These are phyloP conservation scores for fruit fly (Drosophila melanogaster) DNA, from an alignment of 1,140 invertebrate genomes.

Conservation along the genomic window DNA sequence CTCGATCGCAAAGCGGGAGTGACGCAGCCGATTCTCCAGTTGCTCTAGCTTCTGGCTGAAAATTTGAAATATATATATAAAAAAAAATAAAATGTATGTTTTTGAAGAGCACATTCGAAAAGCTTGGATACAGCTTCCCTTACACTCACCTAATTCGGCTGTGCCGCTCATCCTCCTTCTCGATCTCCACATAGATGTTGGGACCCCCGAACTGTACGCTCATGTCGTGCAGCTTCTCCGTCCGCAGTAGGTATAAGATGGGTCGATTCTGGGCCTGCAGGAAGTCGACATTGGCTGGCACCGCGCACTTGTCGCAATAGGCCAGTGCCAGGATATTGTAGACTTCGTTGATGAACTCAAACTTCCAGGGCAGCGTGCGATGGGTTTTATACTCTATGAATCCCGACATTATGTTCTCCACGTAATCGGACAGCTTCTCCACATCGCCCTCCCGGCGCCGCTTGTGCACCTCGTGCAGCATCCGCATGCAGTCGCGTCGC, in stretches of 20 bases:
- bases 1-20: constrained; percentile 59
- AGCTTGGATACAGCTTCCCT: too few species aligned
- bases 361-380: constrained; percentile 78
- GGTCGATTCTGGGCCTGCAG: constrained; percentile 21
- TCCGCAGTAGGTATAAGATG: constrained; percentile 33
- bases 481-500: constrained; percentile 59
- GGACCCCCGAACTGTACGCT: background rate
- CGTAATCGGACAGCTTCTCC: constrained; percentile 48
- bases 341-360: constrained; percentile 71
- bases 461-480: constrained; percentile 46
- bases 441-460: constrained; percentile 27
- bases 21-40: constrained; percentile 42
- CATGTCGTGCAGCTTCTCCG: constrained; percentile 29
- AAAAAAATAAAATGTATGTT: too few species aligned
- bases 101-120: too few species aligned
- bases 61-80: background rate
- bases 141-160: constrained; percentile 27
- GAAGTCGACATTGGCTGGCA: constrained; percentile 49
- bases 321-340: constrained; percentile 71
- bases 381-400: constrained; percentile 59
- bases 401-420: constrained; percentile 65
- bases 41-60: constrained; percentile 37
- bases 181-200: constrained; percentile 42
- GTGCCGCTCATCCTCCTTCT: constrained; percentile 12
- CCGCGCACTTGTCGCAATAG: constrained; percentile 42